Conservation (phyloP, 1,140 invertebrate genomes). For the Caenorhabditis remanei region DNA sequence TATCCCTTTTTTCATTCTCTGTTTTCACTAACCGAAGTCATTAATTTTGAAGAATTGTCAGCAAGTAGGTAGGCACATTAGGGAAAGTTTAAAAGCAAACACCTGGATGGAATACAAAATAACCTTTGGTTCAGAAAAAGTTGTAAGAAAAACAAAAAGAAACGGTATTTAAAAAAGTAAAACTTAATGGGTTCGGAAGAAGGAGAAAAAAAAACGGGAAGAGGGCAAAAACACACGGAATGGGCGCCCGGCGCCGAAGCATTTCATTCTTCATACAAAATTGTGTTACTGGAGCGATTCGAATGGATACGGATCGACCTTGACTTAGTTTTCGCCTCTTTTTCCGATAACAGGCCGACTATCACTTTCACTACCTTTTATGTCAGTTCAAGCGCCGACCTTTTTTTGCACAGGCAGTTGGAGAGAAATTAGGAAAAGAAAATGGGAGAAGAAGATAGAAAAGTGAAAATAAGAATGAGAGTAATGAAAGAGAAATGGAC, state of each 20-base stretch:
- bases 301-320: constrained; percentile 34
- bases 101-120: constrained; percentile 4
- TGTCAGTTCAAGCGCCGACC: background rate
- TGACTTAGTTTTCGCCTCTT: constrained; percentile 39
- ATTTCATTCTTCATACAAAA: background rate
- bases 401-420: constrained; percentile 31
- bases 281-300: constrained; percentile 6
- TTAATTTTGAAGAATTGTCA: constrained; percentile 18
- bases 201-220: background rate
- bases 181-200: constrained; percentile 15
- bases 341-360: constrained; percentile 25
- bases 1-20: background rate
- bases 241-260: background rate
- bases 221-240: background rate
- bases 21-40: background rate
- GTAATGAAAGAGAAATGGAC: background rate
- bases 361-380: constrained; percentile 39
- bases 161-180: constrained; percentile 15
- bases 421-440: background rate
- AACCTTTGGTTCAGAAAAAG: constrained; percentile 8
- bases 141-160: background rate
- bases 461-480: constrained; percentile 11
- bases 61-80: constrained; percentile 35
- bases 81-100: background rate
- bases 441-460: background rate